Evolutionary conservation across 2,113 vertebrate species (phyloP).

Genomic region (Cyanocitta stelleri): DNA sequence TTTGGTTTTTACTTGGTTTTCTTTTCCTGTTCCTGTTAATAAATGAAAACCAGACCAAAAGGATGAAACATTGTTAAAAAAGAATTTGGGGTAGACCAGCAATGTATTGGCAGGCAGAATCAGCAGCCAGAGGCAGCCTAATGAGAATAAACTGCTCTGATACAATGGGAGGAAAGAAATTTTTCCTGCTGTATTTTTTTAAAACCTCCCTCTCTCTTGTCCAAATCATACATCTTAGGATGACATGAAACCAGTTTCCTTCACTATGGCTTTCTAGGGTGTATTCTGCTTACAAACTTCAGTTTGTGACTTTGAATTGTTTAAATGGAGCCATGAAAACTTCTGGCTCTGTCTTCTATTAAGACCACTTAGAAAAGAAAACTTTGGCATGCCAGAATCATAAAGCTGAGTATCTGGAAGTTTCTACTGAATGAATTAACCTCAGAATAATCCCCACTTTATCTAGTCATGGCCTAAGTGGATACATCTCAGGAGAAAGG

Average conservation of each 20-base stretch:
- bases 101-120: neutral
- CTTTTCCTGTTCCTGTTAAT: neutral
- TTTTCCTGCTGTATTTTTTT: neutral
- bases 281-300: neutral
- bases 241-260: neutral
- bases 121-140: neutral
- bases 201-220: neutral
- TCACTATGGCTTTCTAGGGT: neutral
- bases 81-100: neutral
- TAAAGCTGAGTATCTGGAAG: neutral
- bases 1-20: neutral
- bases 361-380: neutral
- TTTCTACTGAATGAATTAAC: constrained; percentile 12
- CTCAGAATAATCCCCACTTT: constrained; percentile 4
- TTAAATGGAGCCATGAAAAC: neutral
- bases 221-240: neutral
- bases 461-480: neutral
- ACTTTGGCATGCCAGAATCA: neutral
- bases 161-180: neutral
- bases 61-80: neutral
- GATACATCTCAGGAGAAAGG: neutral
- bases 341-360: neutral
- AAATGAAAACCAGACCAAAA: neutral
- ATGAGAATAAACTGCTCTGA: neutral
- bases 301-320: neutral